Conservation (phyloP, 2,888 invertebrate genomes). For the Troides oblongomaculatus region DNA sequence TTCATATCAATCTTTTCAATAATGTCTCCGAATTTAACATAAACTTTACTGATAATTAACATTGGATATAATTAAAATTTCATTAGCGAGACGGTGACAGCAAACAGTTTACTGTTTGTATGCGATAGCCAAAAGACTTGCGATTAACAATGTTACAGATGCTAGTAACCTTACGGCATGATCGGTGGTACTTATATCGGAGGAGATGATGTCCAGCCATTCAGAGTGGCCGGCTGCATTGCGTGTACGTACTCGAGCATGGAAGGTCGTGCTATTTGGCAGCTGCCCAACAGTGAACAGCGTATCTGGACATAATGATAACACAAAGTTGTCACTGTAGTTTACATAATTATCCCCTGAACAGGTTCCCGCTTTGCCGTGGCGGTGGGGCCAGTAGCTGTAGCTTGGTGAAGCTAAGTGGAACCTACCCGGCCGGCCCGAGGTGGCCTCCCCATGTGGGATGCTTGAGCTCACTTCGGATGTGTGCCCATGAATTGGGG, state of each 20-base stretch:
- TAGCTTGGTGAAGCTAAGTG: no score
- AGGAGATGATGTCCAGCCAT: conserved; percentile 49
- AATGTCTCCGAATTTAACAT: conserved; percentile 1
- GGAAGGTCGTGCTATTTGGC: conserved; percentile 54
- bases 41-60: conserved; percentile 1
- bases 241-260: conserved; percentile 58
- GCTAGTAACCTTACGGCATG: conserved; percentile 37
- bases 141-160: conserved; percentile 41
- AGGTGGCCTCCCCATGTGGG: no score
- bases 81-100: not conserved
- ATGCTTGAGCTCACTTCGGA: no score
- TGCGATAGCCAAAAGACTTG: conserved; percentile 32
- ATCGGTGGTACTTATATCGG: conserved; percentile 41
- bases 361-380: no score
- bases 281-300: conserved; percentile 56
- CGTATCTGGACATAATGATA: conserved; percentile 46
- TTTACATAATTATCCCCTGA: not conserved
- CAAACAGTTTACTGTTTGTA: conserved; percentile 14
- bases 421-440: no score
- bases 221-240: conserved; percentile 68
- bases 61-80: conserved; percentile 1
- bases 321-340: conserved; percentile 4
- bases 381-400: no score
- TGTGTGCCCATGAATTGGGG: no score
- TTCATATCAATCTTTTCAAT: conserved; percentile 1